Conservation (phyloP, 2,797 vertebrate species). For the Myotis daubentonii region DNA sequence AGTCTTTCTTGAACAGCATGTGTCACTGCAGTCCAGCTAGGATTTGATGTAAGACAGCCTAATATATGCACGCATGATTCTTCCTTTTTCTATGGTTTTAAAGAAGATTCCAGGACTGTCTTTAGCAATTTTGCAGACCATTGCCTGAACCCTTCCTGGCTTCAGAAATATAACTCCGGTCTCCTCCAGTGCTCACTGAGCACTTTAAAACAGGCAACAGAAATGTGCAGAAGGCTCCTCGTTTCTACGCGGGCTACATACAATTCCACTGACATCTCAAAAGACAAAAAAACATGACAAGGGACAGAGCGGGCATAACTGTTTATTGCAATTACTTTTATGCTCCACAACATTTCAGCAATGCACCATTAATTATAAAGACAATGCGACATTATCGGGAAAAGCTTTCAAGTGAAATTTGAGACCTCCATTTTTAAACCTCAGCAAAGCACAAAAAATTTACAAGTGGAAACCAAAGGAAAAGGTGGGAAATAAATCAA, state of each 20-base stretch:
- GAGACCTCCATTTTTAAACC: background rate
- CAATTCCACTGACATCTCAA: constrained; percentile 46
- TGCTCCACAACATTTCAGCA: constrained; percentile 26
- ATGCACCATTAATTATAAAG: constrained; percentile 38
- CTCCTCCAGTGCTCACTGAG: background rate
- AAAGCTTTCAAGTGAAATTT: constrained; percentile 28
- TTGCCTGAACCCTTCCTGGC: constrained; percentile 13
- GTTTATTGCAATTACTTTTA: background rate
- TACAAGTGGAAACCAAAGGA: constrained; percentile 55
- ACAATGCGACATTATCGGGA: background rate
- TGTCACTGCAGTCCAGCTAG: constrained; percentile 57
- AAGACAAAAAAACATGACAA: background rate
- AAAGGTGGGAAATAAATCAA: constrained; percentile 12
- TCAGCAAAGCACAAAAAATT: background rate
- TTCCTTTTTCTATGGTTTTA: constrained; percentile 43
- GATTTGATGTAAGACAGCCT: constrained; percentile 72
- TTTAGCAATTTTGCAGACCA: constrained; percentile 53
- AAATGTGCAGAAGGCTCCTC: background rate
- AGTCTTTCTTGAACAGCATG: constrained; percentile 71
- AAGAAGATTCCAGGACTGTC: constrained; percentile 66
- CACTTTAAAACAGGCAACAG: background rate
- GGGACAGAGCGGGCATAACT: background rate
- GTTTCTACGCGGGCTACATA: background rate
- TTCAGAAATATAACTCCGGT: constrained; percentile 59
- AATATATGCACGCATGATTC: constrained; percentile 34